Percentiles rank a stretch among this genome's conserved stretches.
Evolutionary conservation across 2,797 vertebrate genomes (phyloP).

Genomic region (Tragopan temminckii): DNA sequence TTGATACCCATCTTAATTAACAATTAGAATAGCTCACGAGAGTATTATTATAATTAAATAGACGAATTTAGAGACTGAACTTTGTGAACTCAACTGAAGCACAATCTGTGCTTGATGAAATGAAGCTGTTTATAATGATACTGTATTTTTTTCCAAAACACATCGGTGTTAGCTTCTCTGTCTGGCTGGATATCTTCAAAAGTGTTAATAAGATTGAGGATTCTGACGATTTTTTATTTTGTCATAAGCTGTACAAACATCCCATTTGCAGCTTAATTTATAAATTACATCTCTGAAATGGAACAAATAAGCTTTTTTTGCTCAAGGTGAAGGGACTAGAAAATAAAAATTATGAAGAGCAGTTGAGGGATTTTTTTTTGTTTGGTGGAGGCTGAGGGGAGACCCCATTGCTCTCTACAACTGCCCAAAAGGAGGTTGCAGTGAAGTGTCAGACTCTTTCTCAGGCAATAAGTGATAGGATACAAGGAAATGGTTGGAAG

Average conservation of each 20-base stretch:
- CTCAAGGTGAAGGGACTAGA: neutral
- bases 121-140: constrained; percentile 15
- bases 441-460: neutral
- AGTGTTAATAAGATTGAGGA: neutral
- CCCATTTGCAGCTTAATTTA: neutral
- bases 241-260: neutral
- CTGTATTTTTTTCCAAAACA: neutral
- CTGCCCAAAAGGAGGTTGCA: neutral
- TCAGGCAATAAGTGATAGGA: neutral
- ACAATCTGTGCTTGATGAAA: constrained; percentile 9
- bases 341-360: neutral
- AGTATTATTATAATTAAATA: neutral
- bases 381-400: neutral
- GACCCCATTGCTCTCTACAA: neutral
- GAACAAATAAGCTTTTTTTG: neutral
- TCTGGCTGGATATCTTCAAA: constrained; percentile 23
- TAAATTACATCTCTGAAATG: neutral
- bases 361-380: neutral
- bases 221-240: neutral
- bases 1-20: neutral
- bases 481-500: neutral
- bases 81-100: neutral
- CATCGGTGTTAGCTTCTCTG: neutral
- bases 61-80: constrained; percentile 10
- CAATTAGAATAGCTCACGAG: neutral